Evolutionary conservation across 2,888 invertebrate species (phyloP), one percentile per base, ranked within the genome.

Genomic region (Anaspis maculata): DNA sequence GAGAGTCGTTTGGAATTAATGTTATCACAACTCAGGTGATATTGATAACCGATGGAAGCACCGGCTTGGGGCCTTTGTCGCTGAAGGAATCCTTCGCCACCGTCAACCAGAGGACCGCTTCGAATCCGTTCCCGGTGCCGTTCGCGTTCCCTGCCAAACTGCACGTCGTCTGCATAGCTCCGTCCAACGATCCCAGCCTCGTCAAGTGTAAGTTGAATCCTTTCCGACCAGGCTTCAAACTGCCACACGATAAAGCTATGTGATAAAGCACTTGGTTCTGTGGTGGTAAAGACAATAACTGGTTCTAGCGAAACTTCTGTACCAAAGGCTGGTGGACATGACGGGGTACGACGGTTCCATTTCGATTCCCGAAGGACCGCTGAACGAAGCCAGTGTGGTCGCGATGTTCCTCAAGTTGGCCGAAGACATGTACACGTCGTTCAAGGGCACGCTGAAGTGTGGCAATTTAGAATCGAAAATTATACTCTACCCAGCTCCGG

Each of bases 61-160:
- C 76, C 15, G 85, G 85, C 13, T 66, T 77, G 24, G 81, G 80
- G 2, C 66, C 72, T 2, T 75, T 76, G 49, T 79, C 81, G 0
- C 59, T 84, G 3, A 70, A 73, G 30, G 70, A 71, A 32, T 76
- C 76, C 1, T 59, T 79, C 19, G 64, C 67, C 35, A 60, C 67
- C 1, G 43, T 69, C 21, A 67, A 67, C 49, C 62, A 69, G 32
- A 61, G 69, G 30, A 62, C 66, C 27, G 39, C 61, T 13, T 50
- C 68, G 25, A 64, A 65, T 51, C 69, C 69, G 13, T 74, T 82
- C 46, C 87, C 87, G 15, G 60, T 90, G 16, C 87, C 85, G 3
- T 84, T 86, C 50, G 70, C 83, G 6, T 87, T 83, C 60, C 83
- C 86, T 7, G 83, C 83, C 29, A 87, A 85, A 65, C 70, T 94